phyloP scores from a whole-genome alignment of 2,113 vertebrate genomes.

The Cynoglossus semilaevis region DNA sequence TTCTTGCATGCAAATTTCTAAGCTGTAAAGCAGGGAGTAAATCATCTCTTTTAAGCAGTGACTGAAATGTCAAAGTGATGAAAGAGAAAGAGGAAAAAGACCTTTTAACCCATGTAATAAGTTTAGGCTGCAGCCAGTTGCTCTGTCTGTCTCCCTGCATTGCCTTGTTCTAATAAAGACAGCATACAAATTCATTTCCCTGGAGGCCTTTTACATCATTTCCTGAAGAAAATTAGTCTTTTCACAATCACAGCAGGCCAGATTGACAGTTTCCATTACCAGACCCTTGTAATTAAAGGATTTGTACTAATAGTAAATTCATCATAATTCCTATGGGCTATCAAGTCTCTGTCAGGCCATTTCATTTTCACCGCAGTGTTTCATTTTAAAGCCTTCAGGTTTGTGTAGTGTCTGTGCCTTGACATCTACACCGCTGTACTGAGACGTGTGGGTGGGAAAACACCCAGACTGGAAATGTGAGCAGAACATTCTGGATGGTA shows the following conservation, averaged over 20 bases:
- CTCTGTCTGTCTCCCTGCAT: constrained; percentile 25
- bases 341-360: constrained; percentile 67
- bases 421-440: constrained; percentile 55
- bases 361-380: constrained; percentile 59
- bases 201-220: constrained; percentile 44
- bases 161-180: constrained; percentile 48
- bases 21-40: background rate
- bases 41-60: too few species aligned
- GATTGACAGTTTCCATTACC: constrained; percentile 77
- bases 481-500: background rate
- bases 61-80: constrained; percentile 13
- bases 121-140: constrained; percentile 9
- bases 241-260: constrained; percentile 59
- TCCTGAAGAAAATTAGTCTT: constrained; percentile 62
- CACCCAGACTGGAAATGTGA: background rate
- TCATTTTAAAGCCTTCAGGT: constrained; percentile 64
- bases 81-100: constrained; percentile 19
- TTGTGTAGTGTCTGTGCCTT: constrained; percentile 39
- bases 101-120: constrained; percentile 29
- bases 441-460: constrained; percentile 15
- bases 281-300: constrained; percentile 68
- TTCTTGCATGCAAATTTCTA: too few species aligned
- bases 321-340: constrained; percentile 72
- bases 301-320: constrained; percentile 73
- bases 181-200: constrained; percentile 27